Conservation (phyloP, 2,113 vertebrate genomes). For the Lipotes vexillifer region DNA sequence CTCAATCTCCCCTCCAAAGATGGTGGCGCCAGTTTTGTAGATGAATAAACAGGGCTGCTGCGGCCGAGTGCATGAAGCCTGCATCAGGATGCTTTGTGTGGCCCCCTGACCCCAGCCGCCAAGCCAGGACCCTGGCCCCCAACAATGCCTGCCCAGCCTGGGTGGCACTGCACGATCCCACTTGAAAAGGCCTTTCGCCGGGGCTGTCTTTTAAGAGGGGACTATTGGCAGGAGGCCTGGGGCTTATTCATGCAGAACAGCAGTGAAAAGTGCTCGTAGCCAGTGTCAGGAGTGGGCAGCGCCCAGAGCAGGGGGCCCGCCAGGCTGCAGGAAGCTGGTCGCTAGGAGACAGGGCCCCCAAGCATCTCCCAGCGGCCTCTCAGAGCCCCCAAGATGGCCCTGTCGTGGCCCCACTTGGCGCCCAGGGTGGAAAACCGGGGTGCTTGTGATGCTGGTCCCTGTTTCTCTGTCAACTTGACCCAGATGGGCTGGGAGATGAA, state of each 20-base stretch:
- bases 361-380: constrained; percentile 81
- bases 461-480: not conserved
- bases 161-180: constrained; percentile 84
- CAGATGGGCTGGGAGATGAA: rapidly evolving
- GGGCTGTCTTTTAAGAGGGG: constrained; percentile 80
- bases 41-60: constrained; percentile 79
- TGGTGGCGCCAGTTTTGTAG: constrained; percentile 77
- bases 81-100: constrained; percentile 76
- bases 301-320: constrained; percentile 83
- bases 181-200: constrained; percentile 84
- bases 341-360: constrained; percentile 85
- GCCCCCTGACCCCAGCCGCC: constrained; percentile 80
- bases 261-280: constrained; percentile 83
- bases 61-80: constrained; percentile 77
- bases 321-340: constrained; percentile 78
- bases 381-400: constrained; percentile 79
- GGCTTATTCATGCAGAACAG: constrained; percentile 86
- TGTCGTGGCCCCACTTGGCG: constrained; percentile 79
- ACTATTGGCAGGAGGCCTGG: constrained; percentile 85
- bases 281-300: constrained; percentile 86
- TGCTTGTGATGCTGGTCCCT: not conserved
- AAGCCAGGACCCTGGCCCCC: constrained; percentile 79
- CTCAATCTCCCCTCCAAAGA: constrained; percentile 76
- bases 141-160: constrained; percentile 83
- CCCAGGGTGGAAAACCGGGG: constrained; percentile 73